Percentiles rank a stretch among this genome's conserved stretches.
These are phyloP conservation scores for Rotaria socialis DNA, from an alignment of 2,888 invertebrate species.

Conservation along the genomic window DNA sequence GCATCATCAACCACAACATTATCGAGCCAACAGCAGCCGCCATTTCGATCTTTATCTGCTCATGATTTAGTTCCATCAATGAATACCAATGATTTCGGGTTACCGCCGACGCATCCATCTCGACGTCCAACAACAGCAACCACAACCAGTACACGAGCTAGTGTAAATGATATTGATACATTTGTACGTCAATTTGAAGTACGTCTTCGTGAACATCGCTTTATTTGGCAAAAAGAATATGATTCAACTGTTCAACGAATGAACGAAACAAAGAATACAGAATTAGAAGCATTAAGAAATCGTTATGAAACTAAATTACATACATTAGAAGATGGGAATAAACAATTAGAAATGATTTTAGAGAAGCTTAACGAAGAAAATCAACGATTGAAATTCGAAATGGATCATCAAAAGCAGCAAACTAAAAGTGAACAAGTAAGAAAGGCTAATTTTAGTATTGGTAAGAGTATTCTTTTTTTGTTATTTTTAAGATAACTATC, in stretches of 20 bases:
- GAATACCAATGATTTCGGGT: not conserved
- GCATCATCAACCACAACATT: not conserved
- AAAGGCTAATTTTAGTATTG: no score
- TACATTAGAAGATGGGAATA: not conserved
- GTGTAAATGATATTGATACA: not conserved
- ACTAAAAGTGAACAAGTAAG: slow-evolving; percentile 2
- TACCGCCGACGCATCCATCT: not conserved
- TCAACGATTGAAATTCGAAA: slow-evolving; percentile 16
- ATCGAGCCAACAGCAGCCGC: not conserved
- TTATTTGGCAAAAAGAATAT: slow-evolving; percentile 36
- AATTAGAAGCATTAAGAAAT: slow-evolving; percentile 5
- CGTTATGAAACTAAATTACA: slow-evolving; percentile 18
- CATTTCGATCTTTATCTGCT: slow-evolving; percentile 12
- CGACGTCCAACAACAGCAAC: not conserved
- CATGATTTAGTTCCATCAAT: not conserved
- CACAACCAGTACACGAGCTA: not conserved
- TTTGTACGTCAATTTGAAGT: slow-evolving; percentile 26
- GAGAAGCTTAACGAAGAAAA: slow-evolving; percentile 19
- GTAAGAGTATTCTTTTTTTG: no score
- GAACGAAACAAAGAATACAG: not conserved
- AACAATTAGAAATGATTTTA: slow-evolving; percentile 5
- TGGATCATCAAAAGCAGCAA: slow-evolving; percentile 13
- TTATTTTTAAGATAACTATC: not conserved
- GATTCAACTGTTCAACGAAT: not conserved
- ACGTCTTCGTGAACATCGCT: slow-evolving; percentile 4